Conservation (phyloP, 2,113 vertebrate species). For the Rutilus rutilus region DNA sequence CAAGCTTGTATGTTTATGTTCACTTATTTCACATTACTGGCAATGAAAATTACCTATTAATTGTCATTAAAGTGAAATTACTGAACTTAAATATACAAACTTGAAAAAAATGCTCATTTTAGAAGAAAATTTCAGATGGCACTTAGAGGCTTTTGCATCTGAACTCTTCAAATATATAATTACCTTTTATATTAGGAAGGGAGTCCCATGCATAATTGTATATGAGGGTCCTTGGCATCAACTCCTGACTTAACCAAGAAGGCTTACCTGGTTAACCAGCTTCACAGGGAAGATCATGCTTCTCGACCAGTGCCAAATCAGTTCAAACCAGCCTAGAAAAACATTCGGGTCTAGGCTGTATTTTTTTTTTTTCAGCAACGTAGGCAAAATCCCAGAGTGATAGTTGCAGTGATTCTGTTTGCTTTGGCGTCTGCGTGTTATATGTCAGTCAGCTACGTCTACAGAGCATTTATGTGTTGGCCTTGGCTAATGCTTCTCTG, state of each 20-base stretch:
- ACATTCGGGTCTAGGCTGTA: not conserved
- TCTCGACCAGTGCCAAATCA: not conserved
- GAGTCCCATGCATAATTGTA: not conserved
- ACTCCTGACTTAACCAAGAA: not conserved
- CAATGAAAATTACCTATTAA: too few species aligned
- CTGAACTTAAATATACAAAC: too few species aligned
- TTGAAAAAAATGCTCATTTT: too few species aligned
- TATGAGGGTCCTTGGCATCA: not conserved
- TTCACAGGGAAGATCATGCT: not conserved
- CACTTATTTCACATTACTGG: too few species aligned
- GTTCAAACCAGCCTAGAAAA: not conserved
- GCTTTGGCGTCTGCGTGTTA: constrained; percentile 18
- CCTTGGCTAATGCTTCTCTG: constrained; percentile 45
- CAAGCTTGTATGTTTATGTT: too few species aligned
- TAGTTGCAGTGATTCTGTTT: constrained; percentile 39
- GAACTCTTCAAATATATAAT: not conserved
- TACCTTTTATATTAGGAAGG: not conserved
- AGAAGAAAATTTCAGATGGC: too few species aligned
- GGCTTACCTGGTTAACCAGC: not conserved
- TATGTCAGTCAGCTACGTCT: constrained; percentile 47
- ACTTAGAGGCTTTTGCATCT: too few species aligned
- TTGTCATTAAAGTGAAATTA: too few species aligned
- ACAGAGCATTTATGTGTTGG: constrained; percentile 36
- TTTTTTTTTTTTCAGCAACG: not conserved
- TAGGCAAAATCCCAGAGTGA: constrained; percentile 23